Evolutionary conservation across 2,113 vertebrate species (phyloP).

Genomic region (Corythoichthys haematopterus): DNA sequence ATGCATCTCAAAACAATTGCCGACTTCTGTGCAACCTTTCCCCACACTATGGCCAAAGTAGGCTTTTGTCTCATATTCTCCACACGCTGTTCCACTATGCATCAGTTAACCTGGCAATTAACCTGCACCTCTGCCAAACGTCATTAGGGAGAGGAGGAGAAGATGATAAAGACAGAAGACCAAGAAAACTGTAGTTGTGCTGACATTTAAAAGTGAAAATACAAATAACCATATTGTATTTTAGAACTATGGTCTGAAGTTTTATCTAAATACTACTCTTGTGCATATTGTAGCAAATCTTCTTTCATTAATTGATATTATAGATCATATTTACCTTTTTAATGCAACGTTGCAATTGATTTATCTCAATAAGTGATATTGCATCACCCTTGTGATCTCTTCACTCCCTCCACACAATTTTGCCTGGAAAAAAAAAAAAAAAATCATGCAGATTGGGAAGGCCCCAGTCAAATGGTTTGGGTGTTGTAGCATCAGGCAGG

Average conservation of each 20-base stretch:
- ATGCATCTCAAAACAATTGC: constrained; percentile 6
- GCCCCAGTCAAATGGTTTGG: constrained; percentile 55
- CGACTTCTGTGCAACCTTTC: constrained; percentile 10
- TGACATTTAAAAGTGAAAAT: constrained; percentile 1
- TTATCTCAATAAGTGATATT: constrained; percentile 25
- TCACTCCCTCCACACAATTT: constrained; percentile 40
- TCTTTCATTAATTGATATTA: neutral
- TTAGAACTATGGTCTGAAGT: neutral
- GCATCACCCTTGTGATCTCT: constrained; percentile 48
- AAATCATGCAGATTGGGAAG: constrained; percentile 29
- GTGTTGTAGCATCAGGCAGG: constrained; percentile 50
- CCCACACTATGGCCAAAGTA: constrained; percentile 38
- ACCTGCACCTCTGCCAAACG: constrained; percentile 51
- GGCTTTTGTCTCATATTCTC: constrained; percentile 43
- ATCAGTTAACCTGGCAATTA: constrained; percentile 58
- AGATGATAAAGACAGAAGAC: constrained; percentile 6
- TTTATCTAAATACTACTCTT: neutral
- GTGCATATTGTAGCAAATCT: neutral
- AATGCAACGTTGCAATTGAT: constrained; percentile 10
- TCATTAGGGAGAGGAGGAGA: constrained; percentile 34
- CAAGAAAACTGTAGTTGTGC: neutral
- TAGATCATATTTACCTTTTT: neutral
- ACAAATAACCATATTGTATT: neutral
- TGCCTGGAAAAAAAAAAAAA: no score
- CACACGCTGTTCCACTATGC: constrained; percentile 34